phyloP scores from a whole-genome alignment of 35 echinoderm and acorn worm genomes.

The Diadema setosum region DNA sequence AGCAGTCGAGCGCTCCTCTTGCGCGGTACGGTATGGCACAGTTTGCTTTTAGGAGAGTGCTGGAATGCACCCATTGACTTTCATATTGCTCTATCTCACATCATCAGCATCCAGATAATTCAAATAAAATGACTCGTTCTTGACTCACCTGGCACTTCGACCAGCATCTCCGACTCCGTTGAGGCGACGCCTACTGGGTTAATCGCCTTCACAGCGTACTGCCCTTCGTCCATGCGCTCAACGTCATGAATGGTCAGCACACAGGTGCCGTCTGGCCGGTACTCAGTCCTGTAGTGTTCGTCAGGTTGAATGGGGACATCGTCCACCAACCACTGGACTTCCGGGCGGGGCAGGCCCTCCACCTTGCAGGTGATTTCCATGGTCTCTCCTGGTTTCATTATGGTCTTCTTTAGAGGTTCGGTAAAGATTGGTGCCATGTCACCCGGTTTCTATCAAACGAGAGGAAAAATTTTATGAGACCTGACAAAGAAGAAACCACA shows the following conservation, averaged over 20 bases:
- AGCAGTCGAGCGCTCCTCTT: no score
- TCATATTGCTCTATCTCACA: no score
- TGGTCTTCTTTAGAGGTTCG: constrained; percentile 31
- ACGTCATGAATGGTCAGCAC: constrained; percentile 48
- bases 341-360: constrained; percentile 50
- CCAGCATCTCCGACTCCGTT: constrained; percentile 61
- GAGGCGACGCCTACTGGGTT: constrained; percentile 33
- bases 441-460: neutral
- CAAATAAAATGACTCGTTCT: neutral
- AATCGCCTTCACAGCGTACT: constrained; percentile 45
- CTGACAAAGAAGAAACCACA: no score
- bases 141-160: constrained; percentile 54
- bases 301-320: constrained; percentile 18
- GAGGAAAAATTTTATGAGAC: neutral
- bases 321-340: constrained; percentile 42
- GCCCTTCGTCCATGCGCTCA: constrained; percentile 42
- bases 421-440: constrained; percentile 59
- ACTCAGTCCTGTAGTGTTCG: constrained; percentile 33
- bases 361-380: constrained; percentile 61
- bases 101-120: no score
- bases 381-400: constrained; percentile 19
- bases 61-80: no score
- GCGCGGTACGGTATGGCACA: no score
- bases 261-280: constrained; percentile 7
- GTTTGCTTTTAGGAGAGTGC: no score